Base-by-base conservation (phyloP, 2,113 vertebrate genomes). In the Carollia perspicillata region DNA sequence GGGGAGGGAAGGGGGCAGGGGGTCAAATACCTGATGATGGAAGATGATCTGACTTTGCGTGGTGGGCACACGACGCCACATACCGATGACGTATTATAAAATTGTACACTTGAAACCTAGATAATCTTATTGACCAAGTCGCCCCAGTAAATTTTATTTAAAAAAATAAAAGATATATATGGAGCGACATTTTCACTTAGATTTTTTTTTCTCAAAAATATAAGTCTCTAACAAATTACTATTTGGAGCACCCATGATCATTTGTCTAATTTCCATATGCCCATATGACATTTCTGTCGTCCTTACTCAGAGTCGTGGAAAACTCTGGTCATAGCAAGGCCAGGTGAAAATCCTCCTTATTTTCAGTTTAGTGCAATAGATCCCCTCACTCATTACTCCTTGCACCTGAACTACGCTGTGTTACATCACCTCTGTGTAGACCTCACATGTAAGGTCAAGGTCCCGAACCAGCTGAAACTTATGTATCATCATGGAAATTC, bases 141-240 rank as follows among this genome's bases (percentile, higher is more conserved):
- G 16, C 13, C 30, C 30, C 63, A 65, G 63, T 33, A 33, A 30
- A 33, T 65, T 65, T 65, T 65, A 65, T 65, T 65, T 65, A 30
- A 65, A 33, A 33, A 65, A 14, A 33, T 30, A 90, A 72, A 74
- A 93, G 22, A 53, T 5, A 65, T 16, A 51, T 40, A 42, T 20
- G 7, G 6, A 90, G 90, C 13, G 9, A 58, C 14, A 63, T 86
- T 40, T 85, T 79, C 53, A 75, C 96, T 94, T 90, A 88, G 65
- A 63, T 60, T 86, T 97, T 77, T 92, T 92, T 89, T 95, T 23
- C 33, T 49, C 26, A 86, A 47, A 1, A 68, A 58, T 18, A 20
- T 13, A 66, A 14, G 66, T n/a, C 6, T 84, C 11, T 53, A 88
- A 78, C 1, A 84, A 91, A 13, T 81, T 90, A 83, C 8, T 49